phyloP scores from a whole-genome alignment of 1,140 invertebrate genomes.

The Ips nitidus region DNA sequence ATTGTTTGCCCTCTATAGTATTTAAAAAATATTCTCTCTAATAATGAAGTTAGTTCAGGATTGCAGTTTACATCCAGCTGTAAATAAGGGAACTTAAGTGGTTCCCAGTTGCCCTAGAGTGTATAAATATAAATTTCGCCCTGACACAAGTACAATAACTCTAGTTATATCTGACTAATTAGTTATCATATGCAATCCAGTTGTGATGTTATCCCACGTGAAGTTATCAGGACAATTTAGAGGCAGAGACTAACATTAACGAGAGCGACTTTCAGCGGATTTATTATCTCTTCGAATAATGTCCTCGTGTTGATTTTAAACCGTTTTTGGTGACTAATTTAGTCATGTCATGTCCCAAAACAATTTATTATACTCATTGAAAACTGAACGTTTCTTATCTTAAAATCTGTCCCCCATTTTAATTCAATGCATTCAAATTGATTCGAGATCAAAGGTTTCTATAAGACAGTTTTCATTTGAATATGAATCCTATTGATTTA shows the following conservation, averaged over 20 bases:
- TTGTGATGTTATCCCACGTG: neutral
- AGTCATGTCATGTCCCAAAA: neutral
- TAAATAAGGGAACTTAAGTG: too few species aligned
- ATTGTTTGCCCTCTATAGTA: too few species aligned
- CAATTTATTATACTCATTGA: neutral
- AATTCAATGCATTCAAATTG: slow-evolving; percentile 30
- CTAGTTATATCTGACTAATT: neutral
- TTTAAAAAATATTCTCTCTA: too few species aligned
- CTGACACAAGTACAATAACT: too few species aligned
- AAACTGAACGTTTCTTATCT: neutral
- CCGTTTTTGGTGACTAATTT: neutral
- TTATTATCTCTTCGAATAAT: slow-evolving; percentile 2
- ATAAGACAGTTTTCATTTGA: slow-evolving; percentile 34
- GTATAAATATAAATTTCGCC: too few species aligned
- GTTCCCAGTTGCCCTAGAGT: too few species aligned
- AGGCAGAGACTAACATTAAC: neutral
- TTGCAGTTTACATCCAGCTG: too few species aligned
- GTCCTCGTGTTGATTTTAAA: neutral
- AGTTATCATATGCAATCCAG: neutral
- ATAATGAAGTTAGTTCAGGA: too few species aligned
- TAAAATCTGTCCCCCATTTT: slow-evolving; percentile 9
- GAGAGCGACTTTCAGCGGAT: neutral
- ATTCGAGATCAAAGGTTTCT: slow-evolving; percentile 31
- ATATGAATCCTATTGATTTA: slow-evolving; percentile 37
- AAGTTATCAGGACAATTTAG: neutral